Base-by-base conservation (phyloP, 2,797 vertebrate genomes). In the Tamandua tetradactyla region DNA sequence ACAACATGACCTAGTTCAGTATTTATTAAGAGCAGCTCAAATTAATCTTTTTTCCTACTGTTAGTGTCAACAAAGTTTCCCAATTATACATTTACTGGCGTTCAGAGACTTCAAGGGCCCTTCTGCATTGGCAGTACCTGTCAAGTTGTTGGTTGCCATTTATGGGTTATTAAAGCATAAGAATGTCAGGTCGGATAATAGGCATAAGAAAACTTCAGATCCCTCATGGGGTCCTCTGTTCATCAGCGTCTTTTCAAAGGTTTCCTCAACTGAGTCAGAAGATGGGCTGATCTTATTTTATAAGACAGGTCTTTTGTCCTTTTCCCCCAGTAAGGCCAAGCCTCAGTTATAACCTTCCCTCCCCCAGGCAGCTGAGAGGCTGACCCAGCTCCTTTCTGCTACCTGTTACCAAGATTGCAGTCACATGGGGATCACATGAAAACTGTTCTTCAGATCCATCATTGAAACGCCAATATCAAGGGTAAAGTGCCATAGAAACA, bases 121-220 rank as follows among this genome's bases (percentile, higher is more conserved):
- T 89, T 83, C 32, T 72, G 27, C 14, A 64, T 15, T 5, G 11
- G 5, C 47, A 89, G 47, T 68, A 69, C n/a, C 37, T 90, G 20
- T 75, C 25, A 20, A 17, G 25, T 15, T 52, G 82, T 62, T 92
- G 59, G 20, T 75, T 92, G 32, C 37, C 14, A 88, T 25, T 89
- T 91, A 92, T 5, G 25, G 11, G 78, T 96, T 81, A 59, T 68
- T 95, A 92, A 81, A 30, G 10, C 22, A 1, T 35, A 94, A n/a
- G 14, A 93, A 74, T 91, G 57, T 55, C 57, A 47, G 83, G 66
- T 14, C 72, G 69, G 11, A 79, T 30, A 85, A 84, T 37, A 85
- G 52, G 25, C 18, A 93, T 49, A 47, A 95, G 30, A 52, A 81
- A 7, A 64, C 52, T 68, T 95, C 85, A 85, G 94, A 72, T 72